Conservation (phyloP, 1,140 invertebrate species). For the Asbolus verrucosus region DNA sequence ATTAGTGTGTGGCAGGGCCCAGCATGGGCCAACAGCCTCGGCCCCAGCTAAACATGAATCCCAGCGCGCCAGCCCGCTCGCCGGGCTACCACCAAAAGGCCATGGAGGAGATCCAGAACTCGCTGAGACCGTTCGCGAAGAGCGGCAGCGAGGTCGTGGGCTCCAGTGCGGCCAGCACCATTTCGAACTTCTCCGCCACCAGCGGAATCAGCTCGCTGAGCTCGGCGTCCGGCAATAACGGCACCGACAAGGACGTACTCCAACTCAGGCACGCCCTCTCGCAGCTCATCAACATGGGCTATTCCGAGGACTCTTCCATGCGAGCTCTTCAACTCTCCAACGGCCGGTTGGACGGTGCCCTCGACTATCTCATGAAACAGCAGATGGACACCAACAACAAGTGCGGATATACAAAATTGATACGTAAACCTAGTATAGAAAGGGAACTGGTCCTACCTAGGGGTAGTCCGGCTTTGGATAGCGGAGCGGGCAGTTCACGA, state of each 20-base stretch:
- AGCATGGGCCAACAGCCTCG: slow-evolving; percentile 74
- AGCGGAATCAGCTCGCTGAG: slow-evolving; percentile 70
- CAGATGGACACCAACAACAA: slow-evolving; percentile 57
- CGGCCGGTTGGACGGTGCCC: slow-evolving; percentile 76
- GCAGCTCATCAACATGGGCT: slow-evolving; percentile 72
- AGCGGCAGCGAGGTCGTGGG: slow-evolving; percentile 73
- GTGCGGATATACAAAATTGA: slow-evolving; percentile 78
- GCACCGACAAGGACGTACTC: slow-evolving; percentile 69
- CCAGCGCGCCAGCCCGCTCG: slow-evolving; percentile 75
- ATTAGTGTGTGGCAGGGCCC: slow-evolving; percentile 66
- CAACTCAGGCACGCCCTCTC: slow-evolving; percentile 63
- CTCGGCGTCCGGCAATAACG: slow-evolving; percentile 71
- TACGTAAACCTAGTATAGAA: slow-evolving; percentile 88
- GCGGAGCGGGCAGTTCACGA: slow-evolving; percentile 86
- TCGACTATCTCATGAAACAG: slow-evolving; percentile 78
- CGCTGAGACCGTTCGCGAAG: slow-evolving; percentile 86
- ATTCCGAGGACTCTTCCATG: slow-evolving; percentile 75
- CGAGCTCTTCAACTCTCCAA: slow-evolving; percentile 76
- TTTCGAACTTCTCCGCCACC: slow-evolving; percentile 76
- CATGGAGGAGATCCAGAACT: slow-evolving; percentile 88
- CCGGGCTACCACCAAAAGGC: slow-evolving; percentile 90
- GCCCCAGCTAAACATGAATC: slow-evolving; percentile 72
- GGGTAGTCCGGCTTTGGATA: slow-evolving; percentile 87
- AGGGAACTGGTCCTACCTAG: slow-evolving; percentile 81
- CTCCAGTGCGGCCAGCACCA: slow-evolving; percentile 81